Evolutionary conservation across 1,140 invertebrate genomes (phyloP), one percentile per base, ranked within the genome.

Genomic region (Drosophila obscura): DNA sequence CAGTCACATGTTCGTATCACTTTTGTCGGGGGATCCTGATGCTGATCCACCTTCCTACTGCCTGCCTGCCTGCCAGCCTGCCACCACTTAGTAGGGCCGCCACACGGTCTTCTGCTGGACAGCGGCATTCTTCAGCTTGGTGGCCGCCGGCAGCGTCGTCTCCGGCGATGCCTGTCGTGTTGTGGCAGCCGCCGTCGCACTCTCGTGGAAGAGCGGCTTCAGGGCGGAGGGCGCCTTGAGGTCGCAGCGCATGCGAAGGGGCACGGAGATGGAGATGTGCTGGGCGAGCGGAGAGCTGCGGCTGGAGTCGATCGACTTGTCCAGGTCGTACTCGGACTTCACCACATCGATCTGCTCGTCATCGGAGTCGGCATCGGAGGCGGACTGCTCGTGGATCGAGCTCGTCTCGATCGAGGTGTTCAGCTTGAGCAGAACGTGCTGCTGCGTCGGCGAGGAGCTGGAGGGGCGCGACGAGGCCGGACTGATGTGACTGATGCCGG

Each of bases 301-400:
- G 15, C 79, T 80, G 1, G 85, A 90, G 5, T 91, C 90, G 13
- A 91, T 78, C 9, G 87, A 84, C 56, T 91, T 90, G 45, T 91
- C 90, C 66, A 84, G 90, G 92, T 84, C 90, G 92, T 96, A 96
- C 31, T 95, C 96, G 16, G 95, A 96, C 84, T 95, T 95, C 0
- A 96, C 94, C 44, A 96, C 96, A 66, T 96, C 95, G 66, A 95
- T 95, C 48, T 94, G 94, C 78, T 95, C 94, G 59, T 95, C 94
- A 28, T 95, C 94, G 6, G 93, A 94, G 46, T 94, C 94, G 63
- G 93, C 94, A 48, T 94, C 94, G 69, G 94, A 94, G n/a, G 94
- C 94, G 41, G 93, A 92, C 44, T 94, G 93, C 50, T 95, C 94
- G 57, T 94, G 93, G 2, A 94, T 93, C 5, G 94, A 95, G 78